phyloP scores from a whole-genome alignment of 2,888 invertebrate genomes.

The Hirtodrosophila alboralis region DNA sequence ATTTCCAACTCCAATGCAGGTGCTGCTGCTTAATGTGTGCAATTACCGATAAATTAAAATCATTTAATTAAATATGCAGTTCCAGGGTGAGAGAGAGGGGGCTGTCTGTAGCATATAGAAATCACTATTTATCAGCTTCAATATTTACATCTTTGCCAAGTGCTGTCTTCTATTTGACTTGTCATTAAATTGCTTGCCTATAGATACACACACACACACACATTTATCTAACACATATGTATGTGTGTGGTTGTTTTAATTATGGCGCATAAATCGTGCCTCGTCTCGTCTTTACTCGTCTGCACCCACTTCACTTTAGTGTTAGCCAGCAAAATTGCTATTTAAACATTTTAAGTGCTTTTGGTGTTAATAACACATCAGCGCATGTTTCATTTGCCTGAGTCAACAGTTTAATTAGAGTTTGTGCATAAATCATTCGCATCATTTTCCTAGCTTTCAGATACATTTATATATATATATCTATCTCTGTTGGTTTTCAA shows the following conservation, averaged over 20 bases:
- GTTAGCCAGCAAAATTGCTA: conserved; percentile 48
- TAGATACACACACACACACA: conserved; percentile 14
- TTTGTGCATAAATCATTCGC: conserved; percentile 66
- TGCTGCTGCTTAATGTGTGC: conserved; percentile 28
- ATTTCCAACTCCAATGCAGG: conserved; percentile 8
- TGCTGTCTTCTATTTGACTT: conserved; percentile 53
- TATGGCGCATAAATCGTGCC: conserved; percentile 28
- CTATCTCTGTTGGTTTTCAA: conserved; percentile 18
- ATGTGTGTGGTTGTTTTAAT: conserved; percentile 26
- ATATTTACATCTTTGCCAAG: conserved; percentile 49
- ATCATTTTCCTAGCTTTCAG: conserved; percentile 12
- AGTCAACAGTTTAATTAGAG: conserved; percentile 74
- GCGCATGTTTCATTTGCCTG: conserved; percentile 74
- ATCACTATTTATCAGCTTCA: conserved; percentile 45
- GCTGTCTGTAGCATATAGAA: conserved; percentile 8
- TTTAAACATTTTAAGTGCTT: conserved; percentile 74
- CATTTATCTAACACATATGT: not conserved
- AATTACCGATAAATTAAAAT: conserved; percentile 62
- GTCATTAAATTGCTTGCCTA: conserved; percentile 46
- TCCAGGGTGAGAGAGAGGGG: not conserved
- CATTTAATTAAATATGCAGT: conserved; percentile 53
- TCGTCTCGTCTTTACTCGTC: not conserved
- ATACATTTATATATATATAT: conserved; percentile 38
- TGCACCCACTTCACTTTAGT: conserved; percentile 1
- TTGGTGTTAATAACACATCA: conserved; percentile 72